Evolutionary conservation across 2,888 invertebrate species (phyloP).

Genomic region (Platypus cylindrus): DNA sequence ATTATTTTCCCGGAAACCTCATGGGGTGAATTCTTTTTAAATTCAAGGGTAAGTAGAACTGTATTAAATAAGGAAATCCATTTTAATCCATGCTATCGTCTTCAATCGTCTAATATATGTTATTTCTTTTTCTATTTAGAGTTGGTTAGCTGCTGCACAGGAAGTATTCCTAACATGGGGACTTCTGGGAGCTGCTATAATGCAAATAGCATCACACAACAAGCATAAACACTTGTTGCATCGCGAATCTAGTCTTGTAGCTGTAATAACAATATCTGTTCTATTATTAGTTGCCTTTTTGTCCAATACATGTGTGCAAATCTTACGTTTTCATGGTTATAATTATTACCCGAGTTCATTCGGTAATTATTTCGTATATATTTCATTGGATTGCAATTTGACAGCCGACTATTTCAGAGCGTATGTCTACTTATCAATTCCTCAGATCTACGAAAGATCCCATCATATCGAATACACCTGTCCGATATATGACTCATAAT

Average conservation of each 20-base stretch:
- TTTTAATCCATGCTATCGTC: neutral
- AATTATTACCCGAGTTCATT: constrained; percentile 72
- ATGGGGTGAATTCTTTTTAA: constrained; percentile 76
- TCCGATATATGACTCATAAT: constrained; percentile 56
- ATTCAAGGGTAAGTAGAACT: constrained; percentile 50
- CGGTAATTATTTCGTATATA: constrained; percentile 43
- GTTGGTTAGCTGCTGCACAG: constrained; percentile 82
- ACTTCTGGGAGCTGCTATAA: constrained; percentile 62
- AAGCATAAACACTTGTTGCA: constrained; percentile 51
- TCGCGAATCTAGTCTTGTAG: constrained; percentile 53
- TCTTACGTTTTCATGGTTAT: constrained; percentile 61
- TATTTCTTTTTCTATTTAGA: constrained; percentile 38
- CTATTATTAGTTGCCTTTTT: constrained; percentile 64
- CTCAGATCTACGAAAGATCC: constrained; percentile 51
- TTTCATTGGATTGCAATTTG: neutral
- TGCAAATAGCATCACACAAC: constrained; percentile 69
- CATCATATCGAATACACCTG: constrained; percentile 45
- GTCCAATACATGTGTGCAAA: constrained; percentile 71
- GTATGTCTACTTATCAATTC: constrained; percentile 56
- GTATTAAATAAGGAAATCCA: neutral
- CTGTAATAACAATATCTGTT: constrained; percentile 60
- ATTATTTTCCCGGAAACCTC: constrained; percentile 67
- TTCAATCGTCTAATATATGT: neutral
- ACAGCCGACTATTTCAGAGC: constrained; percentile 40
- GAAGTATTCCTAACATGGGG: constrained; percentile 87